Percentiles rank a stretch among this genome's conserved stretches.
phyloP scores from a whole-genome alignment of 1,140 invertebrate genomes.

The Drosophila nigrodunni region DNA sequence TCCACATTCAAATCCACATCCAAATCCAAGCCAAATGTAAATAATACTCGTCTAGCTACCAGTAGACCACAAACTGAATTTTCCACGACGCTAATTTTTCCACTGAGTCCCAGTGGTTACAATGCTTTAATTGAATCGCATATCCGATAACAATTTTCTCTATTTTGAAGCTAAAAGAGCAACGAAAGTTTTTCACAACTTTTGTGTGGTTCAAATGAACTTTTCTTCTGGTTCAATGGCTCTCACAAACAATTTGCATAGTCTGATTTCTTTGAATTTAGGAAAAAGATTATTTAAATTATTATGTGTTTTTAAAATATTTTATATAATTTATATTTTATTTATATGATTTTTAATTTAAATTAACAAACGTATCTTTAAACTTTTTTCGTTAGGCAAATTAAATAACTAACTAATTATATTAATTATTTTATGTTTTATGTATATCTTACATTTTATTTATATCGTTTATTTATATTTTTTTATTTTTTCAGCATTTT shows the following conservation, averaged over 20 bases:
- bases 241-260: neutral
- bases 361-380: too few relatives aligned
- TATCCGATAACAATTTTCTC: slow-evolving; percentile 50
- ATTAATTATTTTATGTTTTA: too few relatives aligned
- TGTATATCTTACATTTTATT: neutral
- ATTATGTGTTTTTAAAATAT: too few relatives aligned
- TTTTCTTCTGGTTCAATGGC: neutral
- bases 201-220: slow-evolving; percentile 33
- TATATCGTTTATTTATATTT: neutral
- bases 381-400: too few relatives aligned
- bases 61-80: neutral
- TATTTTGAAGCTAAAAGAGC: slow-evolving; percentile 40
- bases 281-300: neutral
- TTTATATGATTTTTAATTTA: neutral
- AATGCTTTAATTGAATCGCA: slow-evolving; percentile 61
- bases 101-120: slow-evolving; percentile 29
- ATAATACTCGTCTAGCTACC: slow-evolving; percentile 5
- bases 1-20: slow-evolving; percentile 33
- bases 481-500: too few relatives aligned
- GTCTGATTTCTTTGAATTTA: neutral
- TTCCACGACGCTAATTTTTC: neutral
- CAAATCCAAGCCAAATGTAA: slow-evolving; percentile 31
- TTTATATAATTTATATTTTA: neutral
- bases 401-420: too few relatives aligned
- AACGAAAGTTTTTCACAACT: slow-evolving; percentile 32